A percentile compares a stretch with the other conserved stretches of the same genome.
Conservation (phyloP, 2,113 vertebrate genomes). For the Penelope pileata region DNA sequence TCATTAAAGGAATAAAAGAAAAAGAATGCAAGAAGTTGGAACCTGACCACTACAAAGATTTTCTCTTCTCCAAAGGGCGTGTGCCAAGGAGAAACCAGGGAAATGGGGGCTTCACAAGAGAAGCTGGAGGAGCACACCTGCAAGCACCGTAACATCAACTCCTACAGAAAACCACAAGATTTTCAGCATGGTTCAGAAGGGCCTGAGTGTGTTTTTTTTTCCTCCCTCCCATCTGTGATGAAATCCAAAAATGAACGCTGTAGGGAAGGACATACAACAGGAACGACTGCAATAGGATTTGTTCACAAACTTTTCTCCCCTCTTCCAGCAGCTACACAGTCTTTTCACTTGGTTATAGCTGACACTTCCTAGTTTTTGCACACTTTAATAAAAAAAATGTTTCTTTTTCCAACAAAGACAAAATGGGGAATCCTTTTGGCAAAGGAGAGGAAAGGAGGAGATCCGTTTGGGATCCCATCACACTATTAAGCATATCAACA, state of each 20-base stretch:
- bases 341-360: background rate
- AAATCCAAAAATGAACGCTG: background rate
- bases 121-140: background rate
- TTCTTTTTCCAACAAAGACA: background rate
- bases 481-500: accelerated
- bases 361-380: background rate
- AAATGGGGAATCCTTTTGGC: background rate
- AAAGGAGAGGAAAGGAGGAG: background rate
- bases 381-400: background rate
- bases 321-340: background rate
- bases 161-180: background rate
- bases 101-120: background rate
- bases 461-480: background rate
- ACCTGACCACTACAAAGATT: background rate
- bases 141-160: background rate
- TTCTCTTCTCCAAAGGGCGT: too few species aligned
- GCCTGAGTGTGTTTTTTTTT: too few species aligned
- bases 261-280: background rate
- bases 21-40: background rate
- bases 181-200: background rate
- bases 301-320: background rate
- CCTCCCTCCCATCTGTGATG: background rate
- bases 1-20: background rate
- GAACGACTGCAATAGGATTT: background rate
- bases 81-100: background rate